These are phyloP conservation scores for Sus cebifrons DNA, from an alignment of 2,797 vertebrate genomes.

Conservation along the genomic window DNA sequence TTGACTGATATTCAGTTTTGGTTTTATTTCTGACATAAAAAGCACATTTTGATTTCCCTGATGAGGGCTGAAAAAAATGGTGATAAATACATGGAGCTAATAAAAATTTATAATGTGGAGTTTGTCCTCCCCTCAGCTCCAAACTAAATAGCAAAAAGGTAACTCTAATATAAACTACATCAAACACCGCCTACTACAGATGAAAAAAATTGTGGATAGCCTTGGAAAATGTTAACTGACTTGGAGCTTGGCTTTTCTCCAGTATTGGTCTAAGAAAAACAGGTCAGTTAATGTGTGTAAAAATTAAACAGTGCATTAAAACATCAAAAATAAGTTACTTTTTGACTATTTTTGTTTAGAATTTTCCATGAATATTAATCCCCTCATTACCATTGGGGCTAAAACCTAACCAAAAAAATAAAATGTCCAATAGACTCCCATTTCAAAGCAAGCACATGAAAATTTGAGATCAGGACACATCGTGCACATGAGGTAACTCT, in stretches of 20 bases:
- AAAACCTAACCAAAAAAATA: conserved; percentile 49
- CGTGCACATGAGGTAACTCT: conserved; percentile 1
- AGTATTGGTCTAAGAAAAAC: conserved; percentile 62
- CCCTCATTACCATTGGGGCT: not conserved
- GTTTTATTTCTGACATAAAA: conserved; percentile 59
- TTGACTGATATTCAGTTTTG: conserved; percentile 35
- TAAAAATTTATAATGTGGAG: not conserved
- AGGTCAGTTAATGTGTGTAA: conserved; percentile 48
- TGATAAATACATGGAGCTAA: conserved; percentile 11
- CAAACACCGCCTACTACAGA: conserved; percentile 15
- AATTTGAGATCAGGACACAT: not conserved
- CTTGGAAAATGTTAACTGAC: conserved; percentile 36
- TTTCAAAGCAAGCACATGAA: conserved; percentile 52
- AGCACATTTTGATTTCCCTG: conserved; percentile 49
- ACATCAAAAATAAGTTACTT: conserved; percentile 63
- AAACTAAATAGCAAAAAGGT: conserved; percentile 50
- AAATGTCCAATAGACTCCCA: not conserved
- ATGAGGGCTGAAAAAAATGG: conserved; percentile 17
- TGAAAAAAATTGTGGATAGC: not conserved
- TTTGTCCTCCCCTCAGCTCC: conserved; percentile 11
- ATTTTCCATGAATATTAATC: conserved; percentile 24
- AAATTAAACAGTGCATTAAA: conserved; percentile 56
- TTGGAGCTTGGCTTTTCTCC: conserved; percentile 23
- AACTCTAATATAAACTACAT: conserved; percentile 15
- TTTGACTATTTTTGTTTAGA: conserved; percentile 21